Conservation (phyloP, 1,140 invertebrate genomes). For the roundworm (Caenorhabditis elegans) region DNA sequence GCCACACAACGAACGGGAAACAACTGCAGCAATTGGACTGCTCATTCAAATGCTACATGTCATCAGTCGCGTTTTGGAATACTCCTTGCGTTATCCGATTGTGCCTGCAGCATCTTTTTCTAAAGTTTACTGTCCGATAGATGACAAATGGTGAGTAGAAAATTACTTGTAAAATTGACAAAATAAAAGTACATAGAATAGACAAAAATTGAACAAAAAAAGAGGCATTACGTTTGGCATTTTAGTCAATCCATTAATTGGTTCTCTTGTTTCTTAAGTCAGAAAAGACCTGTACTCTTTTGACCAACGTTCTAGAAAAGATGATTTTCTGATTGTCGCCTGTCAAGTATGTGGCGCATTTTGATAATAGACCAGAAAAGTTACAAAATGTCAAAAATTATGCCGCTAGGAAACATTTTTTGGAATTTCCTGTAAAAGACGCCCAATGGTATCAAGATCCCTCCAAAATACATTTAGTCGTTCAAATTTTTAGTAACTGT, state of each 20-base stretch:
- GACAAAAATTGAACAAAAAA: neutral
- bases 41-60: constrained; percentile 49
- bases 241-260: neutral
- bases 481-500: too few species aligned
- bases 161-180: neutral
- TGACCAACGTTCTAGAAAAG: too few species aligned
- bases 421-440: too few species aligned
- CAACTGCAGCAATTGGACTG: constrained; percentile 51
- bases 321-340: too few species aligned
- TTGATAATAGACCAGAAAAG: too few species aligned
- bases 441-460: too few species aligned
- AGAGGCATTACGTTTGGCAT: neutral
- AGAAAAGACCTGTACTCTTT: too few species aligned
- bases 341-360: too few species aligned
- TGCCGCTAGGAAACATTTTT: too few species aligned
- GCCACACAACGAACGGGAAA: constrained; percentile 49
- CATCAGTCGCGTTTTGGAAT: constrained; percentile 42
- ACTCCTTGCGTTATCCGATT: constrained; percentile 45
- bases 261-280: neutral
- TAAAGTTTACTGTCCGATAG: constrained; percentile 12
- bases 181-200: neutral
- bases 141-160: constrained; percentile 32
- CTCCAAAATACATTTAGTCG: too few species aligned
- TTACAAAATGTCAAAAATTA: too few species aligned
- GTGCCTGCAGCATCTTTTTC: constrained; percentile 47